A percentile compares a stretch with the other conserved stretches of the same genome.
These are phyloP conservation scores for Pomatorhinus ruficollis DNA, from an alignment of 2,113 vertebrate species.

Conservation along the genomic window DNA sequence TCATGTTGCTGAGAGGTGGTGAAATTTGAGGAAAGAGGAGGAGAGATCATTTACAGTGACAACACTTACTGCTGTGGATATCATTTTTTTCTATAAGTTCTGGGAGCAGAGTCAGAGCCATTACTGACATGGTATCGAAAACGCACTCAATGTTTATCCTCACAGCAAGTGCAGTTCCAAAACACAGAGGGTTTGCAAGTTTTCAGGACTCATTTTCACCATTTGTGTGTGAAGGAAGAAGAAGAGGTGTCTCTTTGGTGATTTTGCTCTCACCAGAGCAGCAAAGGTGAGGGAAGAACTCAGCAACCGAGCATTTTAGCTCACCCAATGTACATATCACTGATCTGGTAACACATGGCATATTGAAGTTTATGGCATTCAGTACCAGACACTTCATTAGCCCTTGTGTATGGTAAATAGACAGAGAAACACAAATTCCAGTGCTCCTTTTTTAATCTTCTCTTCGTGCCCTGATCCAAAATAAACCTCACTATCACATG, in stretches of 20 bases:
- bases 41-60: not conserved
- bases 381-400: not conserved
- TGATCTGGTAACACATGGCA: not conserved
- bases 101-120: not conserved
- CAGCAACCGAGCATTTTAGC: not conserved
- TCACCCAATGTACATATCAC: not conserved
- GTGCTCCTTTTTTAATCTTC: not conserved
- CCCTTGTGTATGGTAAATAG: not conserved
- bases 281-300: not conserved
- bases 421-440: not conserved
- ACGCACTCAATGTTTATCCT: not conserved
- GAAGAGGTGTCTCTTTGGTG: not conserved
- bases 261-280: slow-evolving; percentile 36
- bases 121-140: not conserved
- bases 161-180: not conserved
- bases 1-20: not conserved
- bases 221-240: not conserved
- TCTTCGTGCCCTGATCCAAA: not conserved
- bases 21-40: not conserved
- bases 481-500: not conserved
- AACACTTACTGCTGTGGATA: not conserved
- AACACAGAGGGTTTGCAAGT: not conserved
- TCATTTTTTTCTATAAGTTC: not conserved
- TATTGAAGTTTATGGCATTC: not conserved
- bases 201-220: not conserved